Evolutionary conservation across 2,888 invertebrate genomes (phyloP).

Genomic region (Belgica antarctica): DNA sequence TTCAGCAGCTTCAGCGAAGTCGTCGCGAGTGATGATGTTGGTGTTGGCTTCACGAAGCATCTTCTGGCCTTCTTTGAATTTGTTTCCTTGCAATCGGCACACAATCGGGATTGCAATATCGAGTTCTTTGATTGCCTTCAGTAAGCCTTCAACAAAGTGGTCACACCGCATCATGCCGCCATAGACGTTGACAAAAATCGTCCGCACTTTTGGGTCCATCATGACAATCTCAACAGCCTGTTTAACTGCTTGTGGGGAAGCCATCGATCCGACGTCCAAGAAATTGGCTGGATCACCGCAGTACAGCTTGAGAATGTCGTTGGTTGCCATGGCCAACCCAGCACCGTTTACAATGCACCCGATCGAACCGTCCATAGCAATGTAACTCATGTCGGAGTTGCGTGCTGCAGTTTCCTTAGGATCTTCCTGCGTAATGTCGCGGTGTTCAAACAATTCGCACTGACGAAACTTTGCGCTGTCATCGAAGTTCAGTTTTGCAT

Average conservation of each 20-base stretch:
- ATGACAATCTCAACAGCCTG: constrained; percentile 92
- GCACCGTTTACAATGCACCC: constrained; percentile 64
- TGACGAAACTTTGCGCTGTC: constrained; percentile 61
- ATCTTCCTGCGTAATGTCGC: constrained; percentile 60
- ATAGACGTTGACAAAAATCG: constrained; percentile 87
- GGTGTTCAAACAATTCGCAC: constrained; percentile 56
- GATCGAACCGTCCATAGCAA: constrained; percentile 60
- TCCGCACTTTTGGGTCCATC: constrained; percentile 79
- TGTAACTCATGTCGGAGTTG: constrained; percentile 59
- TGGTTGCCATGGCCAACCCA: constrained; percentile 64
- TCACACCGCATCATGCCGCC: constrained; percentile 93
- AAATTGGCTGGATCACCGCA: constrained; percentile 63
- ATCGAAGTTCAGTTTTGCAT: constrained; percentile 63
- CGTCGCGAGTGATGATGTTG: constrained; percentile 69
- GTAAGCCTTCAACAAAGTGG: constrained; percentile 86
- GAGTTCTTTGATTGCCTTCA: constrained; percentile 74
- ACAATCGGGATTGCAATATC: constrained; percentile 74
- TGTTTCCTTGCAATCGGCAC: constrained; percentile 78
- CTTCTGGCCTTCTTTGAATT: constrained; percentile 74
- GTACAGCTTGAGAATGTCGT: constrained; percentile 63
- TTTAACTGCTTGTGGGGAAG: constrained; percentile 58
- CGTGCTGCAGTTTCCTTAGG: constrained; percentile 58
- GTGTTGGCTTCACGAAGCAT: constrained; percentile 66
- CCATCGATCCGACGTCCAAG: constrained; percentile 62
- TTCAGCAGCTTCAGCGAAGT: constrained; percentile 70